phyloP scores from a whole-genome alignment of 2,888 invertebrate species.

The Tineola bisselliella region DNA sequence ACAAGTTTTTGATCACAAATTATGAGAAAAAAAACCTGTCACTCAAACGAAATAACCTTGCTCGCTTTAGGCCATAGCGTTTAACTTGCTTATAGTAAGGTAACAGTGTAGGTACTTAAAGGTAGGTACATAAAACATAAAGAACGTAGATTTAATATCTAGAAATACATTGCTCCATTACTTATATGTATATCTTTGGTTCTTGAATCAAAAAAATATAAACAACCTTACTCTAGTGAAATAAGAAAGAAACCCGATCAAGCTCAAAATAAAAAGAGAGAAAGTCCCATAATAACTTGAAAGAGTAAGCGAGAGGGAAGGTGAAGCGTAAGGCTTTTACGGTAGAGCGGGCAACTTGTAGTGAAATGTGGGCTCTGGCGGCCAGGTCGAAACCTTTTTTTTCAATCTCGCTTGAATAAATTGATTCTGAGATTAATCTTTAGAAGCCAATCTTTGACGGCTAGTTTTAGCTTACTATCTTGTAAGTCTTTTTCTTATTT shows the following conservation, averaged over 20 bases:
- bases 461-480: constrained; percentile 1
- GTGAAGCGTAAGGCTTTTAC: constrained; percentile 64
- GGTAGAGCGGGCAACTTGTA: constrained; percentile 62
- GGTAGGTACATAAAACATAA: neutral
- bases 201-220: constrained; percentile 55
- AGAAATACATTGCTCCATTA: constrained; percentile 47
- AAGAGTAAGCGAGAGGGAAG: constrained; percentile 36
- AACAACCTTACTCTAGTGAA: constrained; percentile 62
- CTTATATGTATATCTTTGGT: constrained; percentile 60
- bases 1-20: neutral
- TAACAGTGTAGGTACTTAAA: neutral
- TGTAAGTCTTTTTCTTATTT: neutral
- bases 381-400: constrained; percentile 41
- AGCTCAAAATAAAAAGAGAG: constrained; percentile 39
- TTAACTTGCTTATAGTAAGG: neutral
- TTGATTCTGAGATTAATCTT: constrained; percentile 64
- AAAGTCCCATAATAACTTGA: constrained; percentile 22
- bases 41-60: constrained; percentile 2
- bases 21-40: neutral
- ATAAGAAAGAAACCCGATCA: constrained; percentile 66
- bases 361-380: constrained; percentile 54
- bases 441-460: constrained; percentile 13
- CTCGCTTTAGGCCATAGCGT: neutral
- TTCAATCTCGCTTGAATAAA: constrained; percentile 64
- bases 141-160: constrained; percentile 32